Percentiles rank a stretch among this genome's conserved stretches.
These are phyloP conservation scores for Muntiacus muntjak DNA, from an alignment of 2,113 vertebrate species.

Conservation along the genomic window DNA sequence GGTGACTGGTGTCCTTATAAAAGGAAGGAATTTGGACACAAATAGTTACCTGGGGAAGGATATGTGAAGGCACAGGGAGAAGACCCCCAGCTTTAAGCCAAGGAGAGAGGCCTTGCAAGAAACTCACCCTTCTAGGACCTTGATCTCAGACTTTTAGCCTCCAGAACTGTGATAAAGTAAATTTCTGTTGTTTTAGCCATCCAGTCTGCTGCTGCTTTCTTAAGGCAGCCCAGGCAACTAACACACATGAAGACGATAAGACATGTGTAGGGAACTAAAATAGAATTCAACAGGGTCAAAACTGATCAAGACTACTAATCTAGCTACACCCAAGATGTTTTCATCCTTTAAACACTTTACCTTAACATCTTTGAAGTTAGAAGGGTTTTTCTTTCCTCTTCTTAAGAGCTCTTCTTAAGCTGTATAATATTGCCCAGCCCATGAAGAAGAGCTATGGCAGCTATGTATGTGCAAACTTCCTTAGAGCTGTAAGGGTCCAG, in stretches of 20 bases:
- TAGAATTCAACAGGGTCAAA: neutral
- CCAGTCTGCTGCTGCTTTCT: neutral
- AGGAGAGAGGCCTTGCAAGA: neutral
- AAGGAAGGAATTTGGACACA: neutral
- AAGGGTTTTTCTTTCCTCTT: neutral
- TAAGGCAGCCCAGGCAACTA: neutral
- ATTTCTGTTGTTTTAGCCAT: neutral
- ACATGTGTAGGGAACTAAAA: neutral
- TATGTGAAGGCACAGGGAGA: neutral
- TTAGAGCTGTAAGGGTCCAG: neutral
- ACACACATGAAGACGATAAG: neutral
- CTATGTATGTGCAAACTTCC: neutral
- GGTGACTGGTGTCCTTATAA: too few species aligned
- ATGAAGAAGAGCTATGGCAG: neutral
- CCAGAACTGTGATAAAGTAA: neutral
- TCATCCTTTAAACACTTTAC: neutral
- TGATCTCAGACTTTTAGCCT: neutral
- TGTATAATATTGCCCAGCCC: neutral
- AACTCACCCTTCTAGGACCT: neutral
- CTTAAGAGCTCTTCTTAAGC: neutral
- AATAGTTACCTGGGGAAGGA: neutral
- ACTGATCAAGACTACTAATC: neutral
- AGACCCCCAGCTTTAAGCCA: neutral
- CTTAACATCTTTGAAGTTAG: neutral
- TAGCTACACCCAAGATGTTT: neutral